These are phyloP conservation scores for Zapus hudsonius DNA, from an alignment of 2,113 vertebrate species.

Conservation along the genomic window DNA sequence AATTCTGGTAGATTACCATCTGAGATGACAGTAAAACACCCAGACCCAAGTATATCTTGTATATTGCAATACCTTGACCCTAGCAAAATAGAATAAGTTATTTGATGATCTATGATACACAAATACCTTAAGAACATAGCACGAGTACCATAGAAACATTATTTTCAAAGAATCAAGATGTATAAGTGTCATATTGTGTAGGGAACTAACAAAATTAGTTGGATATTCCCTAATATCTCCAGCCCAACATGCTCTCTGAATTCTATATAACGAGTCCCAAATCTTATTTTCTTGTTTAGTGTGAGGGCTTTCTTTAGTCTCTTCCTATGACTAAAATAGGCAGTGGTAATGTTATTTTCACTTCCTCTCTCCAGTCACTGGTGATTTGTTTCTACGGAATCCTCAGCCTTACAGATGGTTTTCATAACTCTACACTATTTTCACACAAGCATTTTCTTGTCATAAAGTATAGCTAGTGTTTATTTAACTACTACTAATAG, in stretches of 20 bases:
- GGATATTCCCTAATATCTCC: background rate
- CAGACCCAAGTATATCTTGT: background rate
- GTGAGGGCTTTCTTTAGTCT: background rate
- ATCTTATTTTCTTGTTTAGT: background rate
- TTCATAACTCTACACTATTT: background rate
- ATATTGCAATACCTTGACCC: background rate
- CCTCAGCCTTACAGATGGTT: background rate
- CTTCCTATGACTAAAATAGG: background rate
- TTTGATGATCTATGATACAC: too few species aligned
- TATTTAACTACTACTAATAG: background rate
- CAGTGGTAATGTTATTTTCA: background rate
- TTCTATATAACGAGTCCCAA: background rate
- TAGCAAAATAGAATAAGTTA: background rate
- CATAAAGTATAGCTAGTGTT: too few species aligned
- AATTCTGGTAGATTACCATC: background rate
- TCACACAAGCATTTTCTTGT: background rate
- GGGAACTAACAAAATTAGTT: background rate
- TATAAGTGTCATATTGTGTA: background rate
- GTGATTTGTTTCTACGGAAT: background rate
- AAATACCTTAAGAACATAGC: too few species aligned
- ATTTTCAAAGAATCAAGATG: background rate
- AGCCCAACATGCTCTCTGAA: background rate
- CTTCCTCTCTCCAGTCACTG: background rate
- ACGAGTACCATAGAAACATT: too few species aligned
- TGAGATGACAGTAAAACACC: background rate